phyloP scores from a whole-genome alignment of 2,113 vertebrate species.

The Tragelaphus scriptus region DNA sequence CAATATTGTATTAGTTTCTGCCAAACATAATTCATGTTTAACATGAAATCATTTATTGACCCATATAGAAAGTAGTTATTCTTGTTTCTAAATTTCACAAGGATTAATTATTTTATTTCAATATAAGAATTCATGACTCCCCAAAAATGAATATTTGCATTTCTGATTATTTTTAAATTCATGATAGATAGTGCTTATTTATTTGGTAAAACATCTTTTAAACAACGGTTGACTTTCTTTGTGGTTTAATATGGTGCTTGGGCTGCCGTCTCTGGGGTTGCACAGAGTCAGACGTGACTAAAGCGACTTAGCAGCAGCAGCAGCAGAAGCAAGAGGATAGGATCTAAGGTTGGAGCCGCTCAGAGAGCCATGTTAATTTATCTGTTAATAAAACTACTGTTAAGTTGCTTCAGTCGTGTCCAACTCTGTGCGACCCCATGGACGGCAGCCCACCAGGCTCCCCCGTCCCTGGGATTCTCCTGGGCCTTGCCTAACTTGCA shows the following conservation, averaged over 20 bases:
- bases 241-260: background rate
- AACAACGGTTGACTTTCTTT: background rate
- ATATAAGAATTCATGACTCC: background rate
- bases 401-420: no score
- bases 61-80: background rate
- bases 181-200: background rate
- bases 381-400: background rate
- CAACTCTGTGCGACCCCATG: no score
- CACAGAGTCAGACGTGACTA: no score
- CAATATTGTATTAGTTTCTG: background rate
- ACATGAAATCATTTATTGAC: background rate
- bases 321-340: background rate
- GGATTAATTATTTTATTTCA: background rate
- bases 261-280: no score
- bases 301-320: no score
- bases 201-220: background rate
- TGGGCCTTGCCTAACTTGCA: background rate
- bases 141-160: background rate
- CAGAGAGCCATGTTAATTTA: background rate
- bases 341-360: background rate
- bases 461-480: no score
- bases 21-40: background rate
- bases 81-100: background rate
- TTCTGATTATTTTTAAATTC: conserved; percentile 4
- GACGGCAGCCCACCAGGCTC: no score